Evolutionary conservation across 2,113 vertebrate species (phyloP).

Genomic region (Caranx melampygus): DNA sequence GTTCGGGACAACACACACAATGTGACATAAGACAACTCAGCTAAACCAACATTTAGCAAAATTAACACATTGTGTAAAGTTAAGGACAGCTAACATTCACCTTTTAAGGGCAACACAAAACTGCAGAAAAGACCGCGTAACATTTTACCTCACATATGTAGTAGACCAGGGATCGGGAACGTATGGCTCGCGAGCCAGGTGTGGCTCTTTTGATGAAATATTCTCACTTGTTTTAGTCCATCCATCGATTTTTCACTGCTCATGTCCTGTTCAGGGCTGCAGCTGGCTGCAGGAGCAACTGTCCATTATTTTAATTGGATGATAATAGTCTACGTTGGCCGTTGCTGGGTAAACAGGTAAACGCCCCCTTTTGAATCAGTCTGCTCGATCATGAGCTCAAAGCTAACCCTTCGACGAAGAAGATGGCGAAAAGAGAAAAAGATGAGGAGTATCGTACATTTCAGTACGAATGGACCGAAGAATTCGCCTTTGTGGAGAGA

Average conservation of each 20-base stretch:
- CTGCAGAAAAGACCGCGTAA: neutral
- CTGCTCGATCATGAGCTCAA: neutral
- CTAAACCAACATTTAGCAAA: neutral
- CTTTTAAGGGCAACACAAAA: neutral
- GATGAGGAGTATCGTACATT: conserved; percentile 31
- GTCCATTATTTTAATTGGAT: neutral
- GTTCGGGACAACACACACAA: neutral
- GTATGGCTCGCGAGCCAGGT: neutral
- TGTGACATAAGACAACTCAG: neutral
- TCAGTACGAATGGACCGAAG: conserved; percentile 30
- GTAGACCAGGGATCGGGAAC: neutral
- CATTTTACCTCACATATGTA: neutral
- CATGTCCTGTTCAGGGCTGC: neutral
- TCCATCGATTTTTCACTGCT: neutral
- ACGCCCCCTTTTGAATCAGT: neutral
- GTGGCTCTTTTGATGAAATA: neutral
- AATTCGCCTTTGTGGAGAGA: conserved; percentile 36
- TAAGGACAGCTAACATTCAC: neutral
- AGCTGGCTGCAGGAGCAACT: neutral
- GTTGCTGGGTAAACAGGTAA: neutral
- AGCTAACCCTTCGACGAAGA: conserved; percentile 10
- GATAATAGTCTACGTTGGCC: neutral
- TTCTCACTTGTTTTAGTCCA: neutral
- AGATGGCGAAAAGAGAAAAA: conserved; percentile 44
- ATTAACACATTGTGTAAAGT: too few species aligned